Evolutionary conservation across 2,888 invertebrate genomes (phyloP), one percentile per base, ranked within the genome.

Genomic region (Drosophila merina): DNA sequence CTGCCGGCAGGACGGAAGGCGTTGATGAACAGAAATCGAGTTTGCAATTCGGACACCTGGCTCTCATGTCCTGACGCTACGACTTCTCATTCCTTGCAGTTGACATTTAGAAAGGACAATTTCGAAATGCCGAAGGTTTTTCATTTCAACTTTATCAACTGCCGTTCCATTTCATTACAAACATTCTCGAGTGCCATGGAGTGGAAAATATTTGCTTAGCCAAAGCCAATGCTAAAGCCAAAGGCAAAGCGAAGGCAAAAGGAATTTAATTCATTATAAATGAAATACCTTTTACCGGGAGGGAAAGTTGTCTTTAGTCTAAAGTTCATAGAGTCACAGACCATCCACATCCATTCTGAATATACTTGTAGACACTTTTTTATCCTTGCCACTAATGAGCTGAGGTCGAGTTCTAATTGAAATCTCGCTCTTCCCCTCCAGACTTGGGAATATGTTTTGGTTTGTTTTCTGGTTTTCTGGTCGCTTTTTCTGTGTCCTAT

Each of bases 401-500:
- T 63, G 48, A 62, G 60, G 60, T 48, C 48, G 50, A 25, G 48
- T 48, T 48, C 60, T 48, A 60, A 59, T 60, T 59, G 59, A 47
- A 60, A 60, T 59, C 47, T 60, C n/a, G n/a, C 30, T 54, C 7
- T 9, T 7, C 7, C 8, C 6, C 12, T 8, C 25, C 54, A 30
- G 30, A 30, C 59, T 47, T 10, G 12, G 12, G 38, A 36, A 47
- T 30, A 31, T 59, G 38, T 47, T 60, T 36, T 20, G 45, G 20
- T 38, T 59, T 30, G 9, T 30, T 28, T 33, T 54, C 30, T 30
- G 25, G 7, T 52, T 42, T 33, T 33, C 9, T 33, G 4, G 33
- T 33, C 4, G 36, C 7, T 31, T 12, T 31, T 30, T 45, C n/a
- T 47, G 30, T 55, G 25, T 55, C 25, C 48, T 48, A 48, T 62